Conservation (phyloP, 1,140 invertebrate genomes). For the Matsumurasca onukii region DNA sequence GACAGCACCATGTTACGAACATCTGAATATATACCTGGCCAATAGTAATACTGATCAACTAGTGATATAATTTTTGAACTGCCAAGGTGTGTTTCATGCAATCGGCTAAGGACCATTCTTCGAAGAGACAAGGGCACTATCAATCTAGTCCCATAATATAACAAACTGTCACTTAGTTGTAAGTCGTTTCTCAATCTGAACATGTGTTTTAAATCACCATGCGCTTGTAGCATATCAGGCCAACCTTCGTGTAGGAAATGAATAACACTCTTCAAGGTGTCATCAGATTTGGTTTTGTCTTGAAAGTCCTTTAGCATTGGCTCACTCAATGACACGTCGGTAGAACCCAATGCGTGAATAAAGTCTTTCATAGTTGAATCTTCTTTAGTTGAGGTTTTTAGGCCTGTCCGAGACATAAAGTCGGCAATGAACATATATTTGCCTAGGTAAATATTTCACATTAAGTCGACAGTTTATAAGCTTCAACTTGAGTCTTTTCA, state of each 20-base stretch:
- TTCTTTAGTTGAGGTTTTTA: slow-evolving; percentile 44
- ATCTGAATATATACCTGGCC: not conserved
- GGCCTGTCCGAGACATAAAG: slow-evolving; percentile 33
- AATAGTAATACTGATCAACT: not conserved
- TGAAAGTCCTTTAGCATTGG: not conserved
- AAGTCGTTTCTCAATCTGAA: not conserved
- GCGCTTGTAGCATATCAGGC: not conserved
- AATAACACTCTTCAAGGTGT: not conserved
- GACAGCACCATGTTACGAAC: not conserved
- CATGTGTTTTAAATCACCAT: not conserved
- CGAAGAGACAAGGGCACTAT: not conserved
- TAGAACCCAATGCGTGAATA: slow-evolving; percentile 29
- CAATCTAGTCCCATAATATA: not conserved
- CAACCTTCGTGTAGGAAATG: not conserved
- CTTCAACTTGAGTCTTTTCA: no score
- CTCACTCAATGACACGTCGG: not conserved
- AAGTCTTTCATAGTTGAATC: no score
- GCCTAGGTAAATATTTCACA: slow-evolving; percentile 45
- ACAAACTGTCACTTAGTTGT: not conserved
- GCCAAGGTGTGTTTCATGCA: not conserved
- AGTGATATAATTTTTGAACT: not conserved
- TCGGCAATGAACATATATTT: not conserved
- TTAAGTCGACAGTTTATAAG: slow-evolving; percentile 49
- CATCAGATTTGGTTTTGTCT: not conserved
- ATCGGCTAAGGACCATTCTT: not conserved